Percentiles rank a stretch among this genome's conserved stretches.
Evolutionary conservation across 2,888 invertebrate species (phyloP).

Genomic region (Arctia plantaginis): DNA sequence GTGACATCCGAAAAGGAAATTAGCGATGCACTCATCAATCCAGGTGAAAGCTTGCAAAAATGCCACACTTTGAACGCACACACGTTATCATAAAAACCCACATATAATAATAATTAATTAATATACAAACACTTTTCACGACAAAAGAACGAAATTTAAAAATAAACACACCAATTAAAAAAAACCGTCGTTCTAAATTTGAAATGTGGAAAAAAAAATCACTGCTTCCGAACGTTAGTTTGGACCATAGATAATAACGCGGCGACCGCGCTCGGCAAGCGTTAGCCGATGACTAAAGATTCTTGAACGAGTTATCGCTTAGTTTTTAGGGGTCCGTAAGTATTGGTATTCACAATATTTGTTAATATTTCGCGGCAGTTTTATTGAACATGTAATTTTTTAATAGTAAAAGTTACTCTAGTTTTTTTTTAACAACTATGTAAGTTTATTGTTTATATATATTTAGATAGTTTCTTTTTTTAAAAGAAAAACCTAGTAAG

Average conservation of each 20-base stretch:
- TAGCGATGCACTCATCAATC: conserved; percentile 44
- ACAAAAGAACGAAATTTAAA: conserved; percentile 7
- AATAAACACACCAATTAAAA: conserved; percentile 18
- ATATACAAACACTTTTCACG: conserved; percentile 31
- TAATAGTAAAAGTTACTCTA: background rate
- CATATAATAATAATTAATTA: background rate
- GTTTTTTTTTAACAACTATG: too few relatives aligned
- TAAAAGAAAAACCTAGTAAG: too few relatives aligned
- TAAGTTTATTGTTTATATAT: too few relatives aligned
- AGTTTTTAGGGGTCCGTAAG: conserved; percentile 44
- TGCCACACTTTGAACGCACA: conserved; percentile 29
- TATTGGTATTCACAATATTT: conserved; percentile 1
- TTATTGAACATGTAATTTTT: background rate
- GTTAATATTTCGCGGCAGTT: background rate
- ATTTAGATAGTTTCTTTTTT: too few relatives aligned
- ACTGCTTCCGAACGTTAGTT: conserved; percentile 42
- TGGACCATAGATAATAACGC: conserved; percentile 34
- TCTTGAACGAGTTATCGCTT: conserved; percentile 35
- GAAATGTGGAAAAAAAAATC: conserved; percentile 23
- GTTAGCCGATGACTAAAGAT: conserved; percentile 40
- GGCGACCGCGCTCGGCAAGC: conserved; percentile 43
- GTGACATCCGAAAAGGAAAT: conserved; percentile 49
- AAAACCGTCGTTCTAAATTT: conserved; percentile 18
- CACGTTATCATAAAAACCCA: conserved; percentile 19
- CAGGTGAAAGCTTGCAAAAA: conserved; percentile 48